phyloP scores from a whole-genome alignment of 2,113 vertebrate species.

The Agapornis roseicollis region DNA sequence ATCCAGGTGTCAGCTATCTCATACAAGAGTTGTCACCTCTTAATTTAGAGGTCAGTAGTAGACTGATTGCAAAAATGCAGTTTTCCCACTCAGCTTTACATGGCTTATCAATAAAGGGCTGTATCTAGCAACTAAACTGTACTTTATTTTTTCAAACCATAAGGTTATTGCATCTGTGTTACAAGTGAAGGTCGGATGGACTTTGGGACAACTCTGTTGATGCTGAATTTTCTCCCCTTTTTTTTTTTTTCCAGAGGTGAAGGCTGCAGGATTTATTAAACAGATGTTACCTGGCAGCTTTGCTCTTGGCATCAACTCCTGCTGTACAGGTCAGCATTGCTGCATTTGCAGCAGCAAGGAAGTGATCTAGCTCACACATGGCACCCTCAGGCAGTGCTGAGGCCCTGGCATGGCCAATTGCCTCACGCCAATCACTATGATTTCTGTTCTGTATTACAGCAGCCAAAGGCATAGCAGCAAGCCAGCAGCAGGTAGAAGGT shows the following conservation, averaged over 20 bases:
- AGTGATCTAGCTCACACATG: background rate
- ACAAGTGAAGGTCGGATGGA: background rate
- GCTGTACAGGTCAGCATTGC: rapidly evolving
- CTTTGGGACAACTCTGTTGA: background rate
- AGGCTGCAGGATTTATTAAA: background rate
- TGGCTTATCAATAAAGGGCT: background rate
- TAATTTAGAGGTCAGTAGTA: background rate
- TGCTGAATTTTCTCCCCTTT: background rate
- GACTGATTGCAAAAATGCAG: background rate
- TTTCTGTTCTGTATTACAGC: background rate
- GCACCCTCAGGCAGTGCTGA: rapidly evolving
- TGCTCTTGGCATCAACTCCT: background rate
- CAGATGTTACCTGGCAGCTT: background rate
- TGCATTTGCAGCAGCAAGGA: background rate
- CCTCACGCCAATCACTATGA: rapidly evolving
- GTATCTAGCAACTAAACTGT: background rate
- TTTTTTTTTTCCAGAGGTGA: background rate
- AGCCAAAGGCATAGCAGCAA: background rate
- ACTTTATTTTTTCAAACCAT: background rate
- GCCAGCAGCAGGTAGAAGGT: background rate
- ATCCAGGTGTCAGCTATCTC: background rate
- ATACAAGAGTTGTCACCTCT: background rate
- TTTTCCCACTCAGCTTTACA: background rate
- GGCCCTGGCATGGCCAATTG: background rate
- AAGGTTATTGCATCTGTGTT: background rate